A percentile compares a stretch with the other conserved stretches of the same genome.
phyloP scores from a whole-genome alignment of 2,797 vertebrate species.

The Simalia tracyae region DNA sequence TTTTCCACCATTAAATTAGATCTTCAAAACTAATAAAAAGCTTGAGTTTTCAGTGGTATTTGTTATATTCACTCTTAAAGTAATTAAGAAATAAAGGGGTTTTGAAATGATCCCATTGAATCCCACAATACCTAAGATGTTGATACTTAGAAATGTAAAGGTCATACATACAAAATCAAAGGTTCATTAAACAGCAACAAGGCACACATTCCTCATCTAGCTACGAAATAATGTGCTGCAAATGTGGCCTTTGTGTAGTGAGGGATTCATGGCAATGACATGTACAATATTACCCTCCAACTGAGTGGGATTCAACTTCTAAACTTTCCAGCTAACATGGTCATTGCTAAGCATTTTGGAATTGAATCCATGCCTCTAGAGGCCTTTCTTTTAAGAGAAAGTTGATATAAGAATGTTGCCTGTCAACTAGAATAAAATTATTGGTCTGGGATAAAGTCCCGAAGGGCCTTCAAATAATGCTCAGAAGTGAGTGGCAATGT shows the following conservation, averaged over 20 bases:
- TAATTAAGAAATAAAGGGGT: constrained; percentile 8
- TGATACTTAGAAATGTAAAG: background rate
- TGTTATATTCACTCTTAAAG: background rate
- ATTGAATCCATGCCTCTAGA: no score
- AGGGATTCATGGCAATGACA: background rate
- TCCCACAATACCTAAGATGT: background rate
- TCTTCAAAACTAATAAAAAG: constrained; percentile 32
- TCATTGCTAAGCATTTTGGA: background rate
- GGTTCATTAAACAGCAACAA: background rate
- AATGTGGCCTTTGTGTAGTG: background rate
- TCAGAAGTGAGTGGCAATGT: no score
- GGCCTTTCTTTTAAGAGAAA: no score
- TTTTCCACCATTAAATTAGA: constrained; percentile 12
- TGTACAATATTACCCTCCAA: background rate
- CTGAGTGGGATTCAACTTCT: background rate
- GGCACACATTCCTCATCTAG: background rate
- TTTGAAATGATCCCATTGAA: background rate
- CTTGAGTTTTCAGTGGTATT: fast-evolving
- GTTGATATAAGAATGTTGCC: no score
- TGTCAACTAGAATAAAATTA: no score
- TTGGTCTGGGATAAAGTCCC: no score
- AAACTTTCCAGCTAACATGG: background rate
- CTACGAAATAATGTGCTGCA: background rate
- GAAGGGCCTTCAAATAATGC: no score
- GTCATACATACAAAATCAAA: background rate